These are phyloP conservation scores for Harpagoxenus sublaevis DNA, from an alignment of 2,888 invertebrate species.

Conservation along the genomic window DNA sequence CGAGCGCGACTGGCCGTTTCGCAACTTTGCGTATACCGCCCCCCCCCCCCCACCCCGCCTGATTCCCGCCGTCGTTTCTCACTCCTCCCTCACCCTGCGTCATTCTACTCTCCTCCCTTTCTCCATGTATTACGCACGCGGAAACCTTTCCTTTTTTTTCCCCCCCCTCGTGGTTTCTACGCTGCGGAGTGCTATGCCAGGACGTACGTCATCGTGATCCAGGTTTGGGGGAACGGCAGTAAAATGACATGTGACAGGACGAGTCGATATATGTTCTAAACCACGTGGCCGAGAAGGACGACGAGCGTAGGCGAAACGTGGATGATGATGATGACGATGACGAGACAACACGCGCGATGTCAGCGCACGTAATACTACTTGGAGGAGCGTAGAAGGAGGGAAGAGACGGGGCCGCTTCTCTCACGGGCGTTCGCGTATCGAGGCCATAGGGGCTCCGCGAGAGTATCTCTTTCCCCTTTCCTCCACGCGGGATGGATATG, in stretches of 20 bases:
- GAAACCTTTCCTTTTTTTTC: not conserved
- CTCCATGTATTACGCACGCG: not conserved
- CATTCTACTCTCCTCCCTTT: constrained; percentile 62
- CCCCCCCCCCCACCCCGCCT: not conserved
- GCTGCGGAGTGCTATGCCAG: not conserved
- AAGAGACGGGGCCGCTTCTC: constrained; percentile 61
- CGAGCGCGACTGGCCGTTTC: constrained; percentile 65
- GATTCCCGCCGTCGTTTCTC: constrained; percentile 35
- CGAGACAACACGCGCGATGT: constrained; percentile 31
- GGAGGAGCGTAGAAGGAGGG: not conserved
- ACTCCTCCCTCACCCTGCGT: constrained; percentile 42
- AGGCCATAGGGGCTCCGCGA: constrained; percentile 66
- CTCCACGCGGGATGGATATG: constrained; percentile 1
- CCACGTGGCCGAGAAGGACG: constrained; percentile 23
- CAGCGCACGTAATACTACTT: constrained; percentile 32
- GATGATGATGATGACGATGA: constrained; percentile 42
- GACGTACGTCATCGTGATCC: not conserved
- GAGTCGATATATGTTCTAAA: not conserved
- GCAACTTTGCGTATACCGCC: constrained; percentile 53
- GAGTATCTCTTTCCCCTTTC: constrained; percentile 37
- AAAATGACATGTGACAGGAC: not conserved
- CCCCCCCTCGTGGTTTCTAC: not conserved
- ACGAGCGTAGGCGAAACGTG: constrained; percentile 25
- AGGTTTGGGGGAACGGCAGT: not conserved
- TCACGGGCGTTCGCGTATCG: constrained; percentile 73